Percentiles rank a stretch among this genome's conserved stretches.
These are phyloP conservation scores for Andricus grossulariae DNA, from an alignment of 1,140 invertebrate species.

Conservation along the genomic window DNA sequence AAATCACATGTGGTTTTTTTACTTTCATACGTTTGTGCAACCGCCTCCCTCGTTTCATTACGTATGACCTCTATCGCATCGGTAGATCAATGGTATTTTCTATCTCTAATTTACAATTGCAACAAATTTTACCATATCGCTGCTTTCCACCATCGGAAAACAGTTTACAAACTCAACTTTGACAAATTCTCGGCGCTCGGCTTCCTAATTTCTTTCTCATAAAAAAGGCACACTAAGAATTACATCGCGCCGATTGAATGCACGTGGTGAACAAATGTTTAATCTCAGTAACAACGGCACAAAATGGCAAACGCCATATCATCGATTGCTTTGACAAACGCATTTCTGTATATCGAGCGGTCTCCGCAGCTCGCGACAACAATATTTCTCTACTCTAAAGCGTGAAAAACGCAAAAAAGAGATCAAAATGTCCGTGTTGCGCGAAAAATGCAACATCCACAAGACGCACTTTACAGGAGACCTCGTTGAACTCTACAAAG, in stretches of 20 bases:
- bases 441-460: not conserved
- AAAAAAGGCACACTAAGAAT: constrained; percentile 51
- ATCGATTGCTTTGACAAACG: constrained; percentile 19
- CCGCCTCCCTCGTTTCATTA: constrained; percentile 46
- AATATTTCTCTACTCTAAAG: not conserved
- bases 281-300: constrained; percentile 29
- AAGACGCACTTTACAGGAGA: constrained; percentile 21
- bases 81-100: constrained; percentile 19
- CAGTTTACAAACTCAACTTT: constrained; percentile 27
- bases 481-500: constrained; percentile 25
- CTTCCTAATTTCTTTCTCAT: constrained; percentile 31
- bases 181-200: constrained; percentile 20
- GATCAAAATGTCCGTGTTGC: constrained; percentile 8
- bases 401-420: not conserved
- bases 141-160: constrained; percentile 30
- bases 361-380: not conserved
- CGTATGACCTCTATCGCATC: constrained; percentile 43
- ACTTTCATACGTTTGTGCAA: constrained; percentile 69
- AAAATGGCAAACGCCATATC: constrained; percentile 10
- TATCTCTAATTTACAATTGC: not conserved
- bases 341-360: constrained; percentile 1
- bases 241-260: constrained; percentile 38
- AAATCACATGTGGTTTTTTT: constrained; percentile 72
- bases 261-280: constrained; percentile 5
- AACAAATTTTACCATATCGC: constrained; percentile 19